Evolutionary conservation across 2,888 invertebrate species (phyloP).

Genomic region (Autographa gamma): DNA sequence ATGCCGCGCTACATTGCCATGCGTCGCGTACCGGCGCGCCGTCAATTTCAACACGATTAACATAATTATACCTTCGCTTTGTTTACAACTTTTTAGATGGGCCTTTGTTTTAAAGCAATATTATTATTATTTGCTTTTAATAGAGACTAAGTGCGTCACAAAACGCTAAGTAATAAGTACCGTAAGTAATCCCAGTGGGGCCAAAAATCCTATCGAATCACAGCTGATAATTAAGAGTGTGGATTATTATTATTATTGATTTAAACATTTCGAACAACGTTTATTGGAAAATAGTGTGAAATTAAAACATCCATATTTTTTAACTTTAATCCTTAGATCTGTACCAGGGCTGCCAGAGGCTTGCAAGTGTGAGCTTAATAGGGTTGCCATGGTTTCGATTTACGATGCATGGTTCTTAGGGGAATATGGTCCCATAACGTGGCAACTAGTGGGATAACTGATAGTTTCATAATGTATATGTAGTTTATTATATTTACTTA

Average conservation of each 20-base stretch:
- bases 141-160: no score
- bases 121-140: no score
- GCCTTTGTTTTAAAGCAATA: neutral
- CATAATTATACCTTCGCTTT: constrained; percentile 40
- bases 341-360: constrained; percentile 15
- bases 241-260: no score
- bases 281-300: no score
- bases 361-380: constrained; percentile 3
- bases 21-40: constrained; percentile 29
- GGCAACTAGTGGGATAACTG: neutral
- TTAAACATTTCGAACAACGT: no score
- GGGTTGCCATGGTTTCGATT: neutral
- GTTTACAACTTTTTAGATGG: constrained; percentile 27
- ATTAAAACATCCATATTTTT: no score
- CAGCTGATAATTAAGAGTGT: no score
- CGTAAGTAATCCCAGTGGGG: no score
- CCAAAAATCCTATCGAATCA: no score
- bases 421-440: neutral
- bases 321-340: constrained; percentile 13
- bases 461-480: neutral
- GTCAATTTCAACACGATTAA: constrained; percentile 41
- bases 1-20: constrained; percentile 37
- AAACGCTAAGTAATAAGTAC: no score
- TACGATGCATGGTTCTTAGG: neutral
- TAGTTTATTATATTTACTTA: no score